These are phyloP conservation scores for Oriolus oriolus DNA, from an alignment of 2,113 vertebrate genomes.

Conservation along the genomic window DNA sequence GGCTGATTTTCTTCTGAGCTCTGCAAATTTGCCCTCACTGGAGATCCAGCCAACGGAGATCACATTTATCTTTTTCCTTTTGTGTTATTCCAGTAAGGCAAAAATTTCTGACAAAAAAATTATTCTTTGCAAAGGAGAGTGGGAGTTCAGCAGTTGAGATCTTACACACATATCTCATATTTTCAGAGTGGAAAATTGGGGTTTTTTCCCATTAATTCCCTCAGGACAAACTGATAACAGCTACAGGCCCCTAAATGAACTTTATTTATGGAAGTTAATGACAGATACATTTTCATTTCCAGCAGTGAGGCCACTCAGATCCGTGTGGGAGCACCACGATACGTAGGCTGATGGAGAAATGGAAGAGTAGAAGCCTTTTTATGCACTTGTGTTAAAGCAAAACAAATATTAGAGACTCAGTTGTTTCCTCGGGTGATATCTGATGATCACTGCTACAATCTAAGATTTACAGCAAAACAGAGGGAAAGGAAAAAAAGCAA, in stretches of 20 bases:
- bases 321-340: fast-evolving
- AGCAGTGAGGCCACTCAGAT: neutral
- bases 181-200: neutral
- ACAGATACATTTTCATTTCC: neutral
- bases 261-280: neutral
- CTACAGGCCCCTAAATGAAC: neutral
- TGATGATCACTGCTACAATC: neutral
- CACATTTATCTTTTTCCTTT: neutral
- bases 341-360: neutral
- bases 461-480: neutral
- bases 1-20: neutral
- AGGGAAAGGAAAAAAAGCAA: neutral
- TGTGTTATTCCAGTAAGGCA: neutral
- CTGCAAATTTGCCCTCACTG: neutral
- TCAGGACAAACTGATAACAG: neutral
- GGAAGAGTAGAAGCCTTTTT: neutral
- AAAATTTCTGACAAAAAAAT: neutral
- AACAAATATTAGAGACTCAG: neutral
- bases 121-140: neutral
- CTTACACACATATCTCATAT: neutral
- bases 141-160: neutral
- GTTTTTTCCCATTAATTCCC: neutral
- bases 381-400: neutral
- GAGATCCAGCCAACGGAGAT: neutral
- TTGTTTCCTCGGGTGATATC: neutral